phyloP scores from a whole-genome alignment of 2,113 vertebrate genomes.

The Ophthalmotilapia sp. region DNA sequence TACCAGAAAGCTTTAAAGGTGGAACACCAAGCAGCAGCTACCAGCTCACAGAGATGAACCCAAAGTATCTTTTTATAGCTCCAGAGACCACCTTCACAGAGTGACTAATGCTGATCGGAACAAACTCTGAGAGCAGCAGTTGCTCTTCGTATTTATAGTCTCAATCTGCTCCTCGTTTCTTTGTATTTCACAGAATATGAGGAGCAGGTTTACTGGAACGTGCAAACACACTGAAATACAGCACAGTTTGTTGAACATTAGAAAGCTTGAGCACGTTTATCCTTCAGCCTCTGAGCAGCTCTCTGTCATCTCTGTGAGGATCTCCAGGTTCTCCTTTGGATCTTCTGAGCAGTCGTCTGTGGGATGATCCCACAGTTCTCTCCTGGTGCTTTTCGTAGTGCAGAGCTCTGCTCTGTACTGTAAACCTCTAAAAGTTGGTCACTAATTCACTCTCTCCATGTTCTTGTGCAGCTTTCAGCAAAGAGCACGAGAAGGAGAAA shows the following conservation, averaged over 20 bases:
- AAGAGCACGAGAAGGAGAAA: constrained; percentile 92
- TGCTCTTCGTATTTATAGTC: background rate
- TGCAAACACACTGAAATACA: background rate
- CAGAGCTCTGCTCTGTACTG: background rate
- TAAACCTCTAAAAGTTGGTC: background rate
- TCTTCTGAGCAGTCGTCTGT: background rate
- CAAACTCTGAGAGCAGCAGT: background rate
- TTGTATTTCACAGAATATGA: background rate
- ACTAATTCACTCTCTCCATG: background rate
- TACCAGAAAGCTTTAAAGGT: background rate
- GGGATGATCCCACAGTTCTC: background rate
- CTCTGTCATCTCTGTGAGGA: background rate
- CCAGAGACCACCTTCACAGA: background rate
- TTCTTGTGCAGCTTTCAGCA: constrained; percentile 32
- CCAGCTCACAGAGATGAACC: background rate
- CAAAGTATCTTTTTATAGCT: background rate
- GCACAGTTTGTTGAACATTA: background rate
- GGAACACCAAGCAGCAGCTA: background rate
- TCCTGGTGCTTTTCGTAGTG: background rate
- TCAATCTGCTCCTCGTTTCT: background rate
- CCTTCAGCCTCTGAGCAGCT: background rate
- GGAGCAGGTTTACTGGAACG: background rate
- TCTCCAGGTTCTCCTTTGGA: background rate
- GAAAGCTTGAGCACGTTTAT: background rate
- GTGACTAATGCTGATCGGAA: background rate